Conservation (phyloP, 2,888 invertebrate species). For the Thera obeliscata region DNA sequence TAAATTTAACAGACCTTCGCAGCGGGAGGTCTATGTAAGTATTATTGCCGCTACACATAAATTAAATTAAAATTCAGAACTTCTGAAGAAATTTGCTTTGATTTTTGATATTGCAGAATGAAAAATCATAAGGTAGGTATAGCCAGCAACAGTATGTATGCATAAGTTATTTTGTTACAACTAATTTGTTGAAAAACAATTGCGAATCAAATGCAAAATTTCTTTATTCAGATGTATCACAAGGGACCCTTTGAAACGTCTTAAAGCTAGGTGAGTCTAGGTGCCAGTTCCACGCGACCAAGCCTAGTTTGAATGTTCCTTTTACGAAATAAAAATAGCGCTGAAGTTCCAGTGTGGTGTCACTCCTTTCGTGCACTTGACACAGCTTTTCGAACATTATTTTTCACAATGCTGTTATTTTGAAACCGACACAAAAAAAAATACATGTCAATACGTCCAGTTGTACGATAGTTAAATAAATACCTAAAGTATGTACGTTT, state of each 20-base stretch:
- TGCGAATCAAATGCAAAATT: too few species aligned
- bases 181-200: too few species aligned
- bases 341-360: too few species aligned
- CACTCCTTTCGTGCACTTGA: too few species aligned
- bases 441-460: background rate
- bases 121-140: background rate
- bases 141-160: too few species aligned
- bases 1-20: slow-evolving; percentile 4
- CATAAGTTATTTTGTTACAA: too few species aligned
- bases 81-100: background rate
- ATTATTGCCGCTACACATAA: slow-evolving; percentile 11
- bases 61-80: slow-evolving; percentile 2
- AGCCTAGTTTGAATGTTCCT: too few species aligned
- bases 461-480: slow-evolving; percentile 1
- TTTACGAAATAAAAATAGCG: too few species aligned
- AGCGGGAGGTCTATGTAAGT: slow-evolving; percentile 6
- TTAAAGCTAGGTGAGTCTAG: too few species aligned
- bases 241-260: too few species aligned
- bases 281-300: too few species aligned
- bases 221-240: too few species aligned
- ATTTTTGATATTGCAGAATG: background rate
- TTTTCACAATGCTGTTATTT: background rate
- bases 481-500: slow-evolving; percentile 15
- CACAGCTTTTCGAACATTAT: background rate
- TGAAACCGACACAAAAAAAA: background rate